Conservation (phyloP, 1,140 invertebrate genomes). For the Planococcus citri region DNA sequence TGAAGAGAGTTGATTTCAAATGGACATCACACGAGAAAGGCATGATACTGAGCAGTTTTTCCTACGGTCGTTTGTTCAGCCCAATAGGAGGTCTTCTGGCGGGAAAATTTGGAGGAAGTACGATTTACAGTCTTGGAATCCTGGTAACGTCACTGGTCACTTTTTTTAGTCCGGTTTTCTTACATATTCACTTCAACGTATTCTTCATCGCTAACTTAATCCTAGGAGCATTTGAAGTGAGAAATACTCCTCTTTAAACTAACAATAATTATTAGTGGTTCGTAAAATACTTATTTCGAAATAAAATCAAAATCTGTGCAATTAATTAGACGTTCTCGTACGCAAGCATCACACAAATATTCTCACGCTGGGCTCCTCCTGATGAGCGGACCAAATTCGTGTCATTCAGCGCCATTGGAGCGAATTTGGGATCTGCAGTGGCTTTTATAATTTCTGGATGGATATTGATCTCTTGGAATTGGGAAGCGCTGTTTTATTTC, state of each 20-base stretch:
- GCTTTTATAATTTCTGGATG: constrained; percentile 29
- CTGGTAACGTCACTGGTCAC: constrained; percentile 41
- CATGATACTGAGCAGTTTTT: constrained; percentile 49
- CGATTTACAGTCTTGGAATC: constrained; percentile 45
- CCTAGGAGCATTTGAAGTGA: constrained; percentile 43
- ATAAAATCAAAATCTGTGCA: too few species aligned
- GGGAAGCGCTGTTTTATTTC: not conserved
- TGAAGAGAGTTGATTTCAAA: constrained; percentile 34
- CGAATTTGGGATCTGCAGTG: constrained; percentile 37
- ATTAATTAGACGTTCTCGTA: not conserved
- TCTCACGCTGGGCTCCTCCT: constrained; percentile 53
- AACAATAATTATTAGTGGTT: not conserved
- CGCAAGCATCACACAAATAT: not conserved
- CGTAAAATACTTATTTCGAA: not conserved
- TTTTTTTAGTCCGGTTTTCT: constrained; percentile 28
- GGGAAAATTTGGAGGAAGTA: constrained; percentile 40
- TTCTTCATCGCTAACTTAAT: constrained; percentile 39
- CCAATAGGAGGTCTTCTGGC: constrained; percentile 43
- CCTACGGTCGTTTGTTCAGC: constrained; percentile 51
- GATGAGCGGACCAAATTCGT: constrained; percentile 66
- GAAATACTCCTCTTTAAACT: not conserved
- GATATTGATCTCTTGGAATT: not conserved
- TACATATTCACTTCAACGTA: constrained; percentile 25
- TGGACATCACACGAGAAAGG: constrained; percentile 32
- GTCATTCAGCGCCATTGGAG: constrained; percentile 51